phyloP scores from a whole-genome alignment of 2,113 vertebrate species.

The Chauna torquata region DNA sequence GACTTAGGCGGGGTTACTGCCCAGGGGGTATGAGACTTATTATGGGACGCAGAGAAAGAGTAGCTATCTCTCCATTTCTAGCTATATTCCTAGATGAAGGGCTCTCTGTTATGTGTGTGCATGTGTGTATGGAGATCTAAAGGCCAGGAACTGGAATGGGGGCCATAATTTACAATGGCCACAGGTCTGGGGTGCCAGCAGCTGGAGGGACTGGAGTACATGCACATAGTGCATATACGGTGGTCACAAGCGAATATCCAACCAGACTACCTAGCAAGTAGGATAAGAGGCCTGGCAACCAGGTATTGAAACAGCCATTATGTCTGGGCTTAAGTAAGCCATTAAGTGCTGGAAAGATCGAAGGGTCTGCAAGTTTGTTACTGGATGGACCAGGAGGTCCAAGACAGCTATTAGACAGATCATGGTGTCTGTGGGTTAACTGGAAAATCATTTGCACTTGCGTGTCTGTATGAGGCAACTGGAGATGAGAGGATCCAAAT shows the following conservation, averaged over 20 bases:
- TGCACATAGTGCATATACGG: background rate
- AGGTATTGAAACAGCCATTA: background rate
- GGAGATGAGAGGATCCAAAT: no score
- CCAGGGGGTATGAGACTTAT: no score
- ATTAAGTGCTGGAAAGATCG: background rate
- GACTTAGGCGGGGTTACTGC: no score
- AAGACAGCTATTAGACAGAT: background rate
- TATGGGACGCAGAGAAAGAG: no score
- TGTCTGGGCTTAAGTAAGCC: no score
- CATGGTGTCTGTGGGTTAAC: background rate
- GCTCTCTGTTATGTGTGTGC: background rate
- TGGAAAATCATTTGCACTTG: background rate
- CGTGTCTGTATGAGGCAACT: no score
- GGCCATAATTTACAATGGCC: no score
- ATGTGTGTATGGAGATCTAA: background rate
- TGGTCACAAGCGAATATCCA: background rate
- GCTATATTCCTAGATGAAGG: background rate
- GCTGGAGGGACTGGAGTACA: background rate
- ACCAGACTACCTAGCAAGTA: background rate
- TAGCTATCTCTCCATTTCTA: background rate
- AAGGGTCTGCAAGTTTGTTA: background rate
- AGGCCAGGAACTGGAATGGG: background rate
- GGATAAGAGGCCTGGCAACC: background rate
- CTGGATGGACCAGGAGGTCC: background rate
- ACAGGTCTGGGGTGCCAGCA: background rate